A percentile compares a stretch with the other conserved stretches of the same genome.
Conservation (phyloP, 53 echinoderm and acorn worm genomes). For the Holothuria scabra region DNA sequence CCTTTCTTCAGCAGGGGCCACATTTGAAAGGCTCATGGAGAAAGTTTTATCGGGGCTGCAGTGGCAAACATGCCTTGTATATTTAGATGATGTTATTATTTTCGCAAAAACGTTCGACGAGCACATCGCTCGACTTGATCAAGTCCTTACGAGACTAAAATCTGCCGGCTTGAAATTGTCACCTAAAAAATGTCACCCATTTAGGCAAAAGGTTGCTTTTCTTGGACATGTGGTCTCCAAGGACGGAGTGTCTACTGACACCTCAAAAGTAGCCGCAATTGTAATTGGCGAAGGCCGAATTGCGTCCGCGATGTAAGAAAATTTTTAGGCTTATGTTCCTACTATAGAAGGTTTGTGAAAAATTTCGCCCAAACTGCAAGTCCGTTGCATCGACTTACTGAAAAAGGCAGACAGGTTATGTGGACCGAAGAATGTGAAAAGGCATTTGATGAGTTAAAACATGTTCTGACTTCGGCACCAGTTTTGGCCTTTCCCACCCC, state of each 20-base stretch:
- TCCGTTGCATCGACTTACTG: too few relatives aligned
- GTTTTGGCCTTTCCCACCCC: background rate
- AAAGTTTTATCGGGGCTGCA: constrained; percentile 4
- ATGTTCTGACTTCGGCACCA: background rate
- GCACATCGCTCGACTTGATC: background rate
- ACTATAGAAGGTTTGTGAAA: background rate
- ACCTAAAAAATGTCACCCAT: too few relatives aligned
- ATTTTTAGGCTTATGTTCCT: too few relatives aligned
- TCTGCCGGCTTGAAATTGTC: too few relatives aligned
- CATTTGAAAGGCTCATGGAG: constrained; percentile 36
- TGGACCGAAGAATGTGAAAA: background rate
- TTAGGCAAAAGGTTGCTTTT: too few relatives aligned
- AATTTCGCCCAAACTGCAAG: too few relatives aligned
- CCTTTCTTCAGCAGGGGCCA: constrained; percentile 15
- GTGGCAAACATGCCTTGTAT: constrained; percentile 12
- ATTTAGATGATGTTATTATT: constrained; percentile 29
- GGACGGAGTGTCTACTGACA: too few relatives aligned
- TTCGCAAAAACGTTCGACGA: constrained; percentile 5
- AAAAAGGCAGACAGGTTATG: too few relatives aligned
- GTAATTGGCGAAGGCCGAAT: too few relatives aligned
- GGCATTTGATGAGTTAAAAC: background rate
- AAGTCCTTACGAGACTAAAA: background rate
- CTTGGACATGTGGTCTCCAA: too few relatives aligned
- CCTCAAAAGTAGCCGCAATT: too few relatives aligned
- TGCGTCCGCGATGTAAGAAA: too few relatives aligned